Evolutionary conservation across 1,140 invertebrate species (phyloP).

Genomic region (Venturia canescens): DNA sequence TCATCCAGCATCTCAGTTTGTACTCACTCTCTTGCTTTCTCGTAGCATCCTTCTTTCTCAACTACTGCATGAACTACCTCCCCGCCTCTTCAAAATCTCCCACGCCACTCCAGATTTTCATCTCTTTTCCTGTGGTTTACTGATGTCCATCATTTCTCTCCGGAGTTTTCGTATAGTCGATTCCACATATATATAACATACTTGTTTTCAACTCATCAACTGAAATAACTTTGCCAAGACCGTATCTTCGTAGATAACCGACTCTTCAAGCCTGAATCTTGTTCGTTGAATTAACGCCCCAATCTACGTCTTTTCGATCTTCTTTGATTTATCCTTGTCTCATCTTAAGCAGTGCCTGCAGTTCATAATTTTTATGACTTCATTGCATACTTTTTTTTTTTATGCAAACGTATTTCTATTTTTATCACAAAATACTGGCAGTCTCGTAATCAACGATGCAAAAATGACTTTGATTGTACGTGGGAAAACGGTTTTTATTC

Average conservation of each 20-base stretch:
- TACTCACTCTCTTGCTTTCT: neutral
- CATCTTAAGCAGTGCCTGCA: neutral
- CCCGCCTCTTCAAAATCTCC: neutral
- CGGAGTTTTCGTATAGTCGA: neutral
- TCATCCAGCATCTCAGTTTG: neutral
- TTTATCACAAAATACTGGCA: too few relatives aligned
- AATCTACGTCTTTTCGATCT: neutral
- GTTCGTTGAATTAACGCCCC: neutral
- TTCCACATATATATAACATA: neutral
- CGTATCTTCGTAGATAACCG: neutral
- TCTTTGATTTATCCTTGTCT: neutral
- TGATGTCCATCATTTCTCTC: neutral
- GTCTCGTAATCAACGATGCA: too few relatives aligned
- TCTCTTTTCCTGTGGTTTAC: neutral
- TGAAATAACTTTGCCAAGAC: constrained; percentile 7
- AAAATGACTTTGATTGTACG: too few relatives aligned
- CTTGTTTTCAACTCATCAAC: constrained; percentile 16
- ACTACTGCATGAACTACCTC: constrained; percentile 5
- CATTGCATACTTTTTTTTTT: too few relatives aligned
- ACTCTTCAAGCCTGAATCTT: neutral
- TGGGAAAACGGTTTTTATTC: too few relatives aligned
- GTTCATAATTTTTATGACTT: too few relatives aligned
- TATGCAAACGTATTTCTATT: too few relatives aligned
- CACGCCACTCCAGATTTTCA: neutral
- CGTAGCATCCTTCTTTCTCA: neutral